Evolutionary conservation across 2,888 invertebrate genomes (phyloP), one percentile per base, ranked within the genome.

Genomic region (Acanthosepion esculentum): DNA sequence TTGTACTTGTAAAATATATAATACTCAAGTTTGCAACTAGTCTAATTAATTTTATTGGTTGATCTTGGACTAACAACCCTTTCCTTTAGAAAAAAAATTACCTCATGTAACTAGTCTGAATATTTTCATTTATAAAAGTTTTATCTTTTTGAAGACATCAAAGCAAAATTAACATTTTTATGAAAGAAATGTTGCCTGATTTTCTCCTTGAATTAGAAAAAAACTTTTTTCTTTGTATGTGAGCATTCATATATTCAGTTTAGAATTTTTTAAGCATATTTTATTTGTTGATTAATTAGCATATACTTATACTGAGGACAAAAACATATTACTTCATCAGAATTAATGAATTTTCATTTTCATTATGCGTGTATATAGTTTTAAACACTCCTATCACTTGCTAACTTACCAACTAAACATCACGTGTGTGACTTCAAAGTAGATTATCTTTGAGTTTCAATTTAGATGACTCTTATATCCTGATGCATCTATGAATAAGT

Each of bases 101-200:
- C 23, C 3, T 59, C 20, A 59, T 59, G 20, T 59, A 78, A 78
- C 33, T 78, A 15, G 78, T 78, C n/a, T 78, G 3, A n/a, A 33
- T n/a, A n/a, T 78, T 78, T 78, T 78, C 5, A 12, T 78, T 78
- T 78, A 78, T n/a, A 78, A 78, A 78, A 55, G 55, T 59, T 59
- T n/a, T 23, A 78, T 78, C 78, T 78, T 78, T 78, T 78, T 78
- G n/a, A 78, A 78, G n/a, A 78, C n/a, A 78, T 78, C n/a, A 78
- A 78, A 78, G 78, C n/a, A 78, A 78, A 78, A 78, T 78, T n/a
- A 78, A 78, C 3, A 78, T n/a, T 78, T 59, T 78, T 78, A n/a
- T 7, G 33, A 78, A 78, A 78, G 78, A 78, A 78, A 33, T 59
- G 20, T 59, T 33, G 78, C 33, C 12, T 33, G 78, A n/a, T 78